Base-by-base conservation (phyloP, 1,140 invertebrate genomes). In the Littorina saxatilis region DNA sequence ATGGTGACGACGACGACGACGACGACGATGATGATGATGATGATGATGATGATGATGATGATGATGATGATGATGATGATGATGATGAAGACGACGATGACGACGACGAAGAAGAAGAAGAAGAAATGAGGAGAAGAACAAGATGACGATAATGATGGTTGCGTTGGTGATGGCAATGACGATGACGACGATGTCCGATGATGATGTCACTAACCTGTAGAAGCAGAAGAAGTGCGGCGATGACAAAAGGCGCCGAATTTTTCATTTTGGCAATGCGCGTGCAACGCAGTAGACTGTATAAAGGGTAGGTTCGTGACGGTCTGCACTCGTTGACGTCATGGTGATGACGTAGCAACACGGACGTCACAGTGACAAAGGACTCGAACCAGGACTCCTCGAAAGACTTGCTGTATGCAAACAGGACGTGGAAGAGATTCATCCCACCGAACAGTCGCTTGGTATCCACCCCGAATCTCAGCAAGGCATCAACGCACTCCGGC, bases 341-440 rank as follows among this genome's bases (percentile, higher is more conserved):
- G 15, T 80, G 79, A 72, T 90, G 86, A n/a, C 85, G 86, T 32
- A 90, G 78, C 11, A 90, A 78, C 37, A 89, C 83, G 27, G 88
- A 86, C 15, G 89, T 90, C 2, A 89, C 85, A 11, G 84, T 78
- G 23, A 87, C 82, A 35, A 90, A 68, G 17, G 84, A 84, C 83
- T 88, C 87, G 50, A 87, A 87, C 86, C 87, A 77, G 3, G 20
- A 75, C 39, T 37, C 32, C 55, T 89, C 83, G 79, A 87, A 87
- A 5, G 84, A 87, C 11, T 85, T 55, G 63, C 85, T 88, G 78
- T 90, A 90, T 0, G 88, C 86, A 76, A 83, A 90, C 1, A 89
- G 55, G 1, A 90, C 89, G 79, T 90, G 89, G 35, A 85, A 90
- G 15, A 90, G 68, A 66, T 90, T 90, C 88, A 90, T 90, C 4